Evolutionary conservation across 2,113 vertebrate species (phyloP).

Genomic region (Holacanthus passer): DNA sequence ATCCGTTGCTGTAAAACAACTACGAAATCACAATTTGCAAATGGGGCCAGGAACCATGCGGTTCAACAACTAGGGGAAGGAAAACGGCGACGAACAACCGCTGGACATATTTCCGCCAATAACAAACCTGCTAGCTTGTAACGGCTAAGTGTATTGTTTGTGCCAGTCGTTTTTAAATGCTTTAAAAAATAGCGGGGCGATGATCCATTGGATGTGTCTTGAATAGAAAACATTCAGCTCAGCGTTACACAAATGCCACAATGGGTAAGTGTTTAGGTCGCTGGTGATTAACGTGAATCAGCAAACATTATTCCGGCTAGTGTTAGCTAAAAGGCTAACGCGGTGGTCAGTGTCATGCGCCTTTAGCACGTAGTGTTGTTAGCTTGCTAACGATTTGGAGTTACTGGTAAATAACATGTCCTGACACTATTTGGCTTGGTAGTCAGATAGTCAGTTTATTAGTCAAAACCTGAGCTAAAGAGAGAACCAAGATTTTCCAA

Average conservation of each 20-base stretch:
- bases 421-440: not conserved
- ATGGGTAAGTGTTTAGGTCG: slow-evolving; percentile 6
- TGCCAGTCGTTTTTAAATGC: not conserved
- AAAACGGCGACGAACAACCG: slow-evolving; percentile 38
- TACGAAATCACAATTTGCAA: not conserved
- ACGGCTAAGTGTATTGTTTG: slow-evolving; percentile 36
- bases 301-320: slow-evolving; percentile 30
- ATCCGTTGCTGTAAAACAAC: not conserved
- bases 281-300: slow-evolving; percentile 26
- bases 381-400: not conserved
- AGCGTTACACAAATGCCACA: not conserved
- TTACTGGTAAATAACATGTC: not conserved
- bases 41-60: slow-evolving; percentile 13
- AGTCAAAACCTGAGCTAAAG: not conserved
- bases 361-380: slow-evolving; percentile 14
- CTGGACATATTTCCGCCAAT: slow-evolving; percentile 61
- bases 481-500: not conserved
- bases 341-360: slow-evolving; percentile 11
- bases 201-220: not conserved
- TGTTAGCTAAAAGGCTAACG: slow-evolving; percentile 64
- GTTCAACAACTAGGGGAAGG: slow-evolving; percentile 13
- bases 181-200: not conserved
- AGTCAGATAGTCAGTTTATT: too few relatives aligned
- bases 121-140: slow-evolving; percentile 67
- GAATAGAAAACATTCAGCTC: not conserved